Percentiles rank a stretch among this genome's conserved stretches.
Conservation (phyloP, 2,797 vertebrate genomes). For the Neosilurus hyrtlii region DNA sequence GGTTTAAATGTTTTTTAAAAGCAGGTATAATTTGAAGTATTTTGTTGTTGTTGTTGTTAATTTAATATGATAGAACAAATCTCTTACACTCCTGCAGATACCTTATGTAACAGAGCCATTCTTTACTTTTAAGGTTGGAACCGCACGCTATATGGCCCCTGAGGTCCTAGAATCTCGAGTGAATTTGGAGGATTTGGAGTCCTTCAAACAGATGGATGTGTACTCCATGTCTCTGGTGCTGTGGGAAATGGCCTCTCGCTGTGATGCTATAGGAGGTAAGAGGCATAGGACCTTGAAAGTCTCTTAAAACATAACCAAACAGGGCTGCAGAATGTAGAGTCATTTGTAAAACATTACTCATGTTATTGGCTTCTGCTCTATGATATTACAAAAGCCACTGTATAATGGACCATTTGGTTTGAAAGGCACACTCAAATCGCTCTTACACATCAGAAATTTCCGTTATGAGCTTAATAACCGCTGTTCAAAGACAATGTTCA, state of each 20-base stretch:
- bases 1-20: background rate
- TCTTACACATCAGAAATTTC: slow-evolving; percentile 4
- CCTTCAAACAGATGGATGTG: slow-evolving; percentile 91
- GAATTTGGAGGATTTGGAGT: slow-evolving; percentile 88
- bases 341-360: background rate
- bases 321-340: background rate
- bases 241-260: slow-evolving; percentile 89
- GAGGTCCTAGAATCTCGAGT: slow-evolving; percentile 88
- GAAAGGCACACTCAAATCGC: background rate
- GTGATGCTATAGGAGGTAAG: slow-evolving; percentile 80
- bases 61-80: background rate
- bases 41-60: background rate
- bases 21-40: background rate
- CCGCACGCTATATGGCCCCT: slow-evolving; percentile 88
- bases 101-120: slow-evolving; percentile 14
- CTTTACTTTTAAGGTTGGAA: slow-evolving; percentile 76
- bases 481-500: background rate
- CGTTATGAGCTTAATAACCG: background rate
- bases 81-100: background rate
- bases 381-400: background rate
- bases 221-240: slow-evolving; percentile 88
- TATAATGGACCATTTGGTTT: background rate
- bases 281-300: background rate
- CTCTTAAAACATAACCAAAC: background rate
- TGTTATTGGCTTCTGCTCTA: background rate